These are phyloP conservation scores for Myopa tessellatipennis DNA, from an alignment of 2,888 invertebrate species.

Conservation along the genomic window DNA sequence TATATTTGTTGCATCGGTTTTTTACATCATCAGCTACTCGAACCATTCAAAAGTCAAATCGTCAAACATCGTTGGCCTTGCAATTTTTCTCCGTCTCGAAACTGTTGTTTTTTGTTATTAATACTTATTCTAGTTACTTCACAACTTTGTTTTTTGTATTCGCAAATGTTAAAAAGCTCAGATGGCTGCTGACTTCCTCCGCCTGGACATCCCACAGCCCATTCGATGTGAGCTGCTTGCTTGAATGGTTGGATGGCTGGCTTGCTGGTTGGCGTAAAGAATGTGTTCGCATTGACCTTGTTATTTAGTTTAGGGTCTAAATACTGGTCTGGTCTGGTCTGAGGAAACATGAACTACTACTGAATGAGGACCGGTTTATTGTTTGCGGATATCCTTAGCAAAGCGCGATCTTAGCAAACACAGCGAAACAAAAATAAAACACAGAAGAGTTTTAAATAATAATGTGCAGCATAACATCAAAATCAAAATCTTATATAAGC, in stretches of 20 bases:
- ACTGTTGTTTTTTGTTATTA: neutral
- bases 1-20: neutral
- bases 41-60: slow-evolving; percentile 26
- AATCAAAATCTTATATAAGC: slow-evolving; percentile 19
- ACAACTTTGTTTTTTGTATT: slow-evolving; percentile 1
- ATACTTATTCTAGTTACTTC: neutral
- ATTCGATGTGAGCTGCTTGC: neutral
- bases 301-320: slow-evolving; percentile 14
- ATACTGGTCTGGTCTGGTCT: neutral
- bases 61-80: slow-evolving; percentile 24
- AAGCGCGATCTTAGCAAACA: neutral
- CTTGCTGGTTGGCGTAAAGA: neutral
- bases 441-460: neutral
- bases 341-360: slow-evolving; percentile 3
- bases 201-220: neutral
- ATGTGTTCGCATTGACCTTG: slow-evolving; percentile 27
- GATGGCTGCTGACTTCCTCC: neutral
- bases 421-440: slow-evolving; percentile 3
- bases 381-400: slow-evolving; percentile 29
- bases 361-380: slow-evolving; percentile 27
- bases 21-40: neutral
- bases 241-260: neutral
- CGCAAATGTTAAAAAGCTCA: slow-evolving; percentile 1
- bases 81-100: slow-evolving; percentile 10
- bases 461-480: neutral